Evolutionary conservation across 2,797 vertebrate genomes (phyloP).

Genomic region (Echeneis naucrates): DNA sequence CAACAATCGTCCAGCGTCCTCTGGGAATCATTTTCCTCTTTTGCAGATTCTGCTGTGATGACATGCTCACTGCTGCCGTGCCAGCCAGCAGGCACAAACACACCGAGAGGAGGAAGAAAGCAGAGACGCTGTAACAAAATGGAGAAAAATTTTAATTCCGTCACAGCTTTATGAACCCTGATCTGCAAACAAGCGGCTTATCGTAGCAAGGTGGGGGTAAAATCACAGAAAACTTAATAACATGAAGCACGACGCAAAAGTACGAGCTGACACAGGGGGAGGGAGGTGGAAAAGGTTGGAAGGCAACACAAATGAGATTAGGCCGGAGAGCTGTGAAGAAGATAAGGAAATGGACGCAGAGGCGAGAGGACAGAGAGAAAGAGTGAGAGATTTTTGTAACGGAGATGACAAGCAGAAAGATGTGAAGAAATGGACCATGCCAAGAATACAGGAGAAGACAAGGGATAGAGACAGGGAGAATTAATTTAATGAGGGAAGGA

Average conservation of each 20-base stretch:
- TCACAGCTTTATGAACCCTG: conserved; percentile 21
- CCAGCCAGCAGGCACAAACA: conserved; percentile 37
- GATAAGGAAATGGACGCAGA: conserved; percentile 7
- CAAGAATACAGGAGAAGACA: conserved; percentile 22
- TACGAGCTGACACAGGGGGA: background rate
- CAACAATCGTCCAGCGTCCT: conserved; percentile 31
- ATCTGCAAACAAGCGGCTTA: conserved; percentile 37
- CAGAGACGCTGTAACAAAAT: conserved; percentile 41
- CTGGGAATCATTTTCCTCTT: conserved; percentile 33
- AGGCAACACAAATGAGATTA: conserved; percentile 26
- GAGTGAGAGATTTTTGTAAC: conserved; percentile 40
- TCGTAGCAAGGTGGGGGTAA: background rate
- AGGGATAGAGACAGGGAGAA: conserved; percentile 12
- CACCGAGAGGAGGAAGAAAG: conserved; percentile 8
- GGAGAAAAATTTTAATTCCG: conserved; percentile 41
- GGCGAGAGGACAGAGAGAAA: conserved; percentile 12
- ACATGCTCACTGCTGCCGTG: conserved; percentile 52
- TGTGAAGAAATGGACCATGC: conserved; percentile 45
- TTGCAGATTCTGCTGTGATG: conserved; percentile 51
- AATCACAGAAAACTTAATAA: background rate
- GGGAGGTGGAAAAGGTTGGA: background rate
- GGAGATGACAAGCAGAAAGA: conserved; percentile 46
- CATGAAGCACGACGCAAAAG: background rate
- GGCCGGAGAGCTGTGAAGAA: conserved; percentile 29
- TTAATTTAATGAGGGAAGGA: conserved; percentile 42